Evolutionary conservation across 2,888 invertebrate genomes (phyloP), one percentile per base, ranked within the genome.

Genomic region (Sarcophaga carnaria): DNA sequence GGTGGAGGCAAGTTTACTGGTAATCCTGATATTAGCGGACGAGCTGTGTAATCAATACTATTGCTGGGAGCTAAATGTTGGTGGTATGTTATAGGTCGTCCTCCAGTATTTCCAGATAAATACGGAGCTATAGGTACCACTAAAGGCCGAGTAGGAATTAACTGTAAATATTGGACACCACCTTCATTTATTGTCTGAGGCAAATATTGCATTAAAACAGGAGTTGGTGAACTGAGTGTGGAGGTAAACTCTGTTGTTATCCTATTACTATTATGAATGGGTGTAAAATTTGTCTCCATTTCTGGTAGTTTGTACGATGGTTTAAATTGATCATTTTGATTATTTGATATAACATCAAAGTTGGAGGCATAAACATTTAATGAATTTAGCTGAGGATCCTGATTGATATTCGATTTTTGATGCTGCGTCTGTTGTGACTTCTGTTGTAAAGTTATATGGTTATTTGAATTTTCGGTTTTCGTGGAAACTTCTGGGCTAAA

Each of bases 201-300:
- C 60, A 93, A 80, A 83, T 93, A 93, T 77, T 93, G 93, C 93
- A 93, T 93, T 69, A 93, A 82, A 74, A 93, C 91, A 0, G 93
- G 93, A 87, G 88, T 66, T 0, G 72, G 90, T 88, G 76, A 45
- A 12, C 45, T 63, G 22, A 54, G 11, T 10, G 80, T 1, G 45
- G 78, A 3, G 63, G 77, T 2, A 69, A 66, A 74, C 63, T 83
- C 80, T 25, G 88, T 76, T 2, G 87, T 69, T 47, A 86, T 69
- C 72, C 88, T 85, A 22, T 89, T 83, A 20, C 67, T 74, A 25
- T 81, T 88, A 54, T 91, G 92, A 81, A 93, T 91, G n/a, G 93
- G 93, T 59, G 90, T 91, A 77, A 93, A 93, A 85, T 93, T 93
- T 1, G 91, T 91, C 72, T 93, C 93, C 88, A 93, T 90, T 83